Conservation (phyloP, 2,797 vertebrate genomes). For the Lycodopsis pacificus region DNA sequence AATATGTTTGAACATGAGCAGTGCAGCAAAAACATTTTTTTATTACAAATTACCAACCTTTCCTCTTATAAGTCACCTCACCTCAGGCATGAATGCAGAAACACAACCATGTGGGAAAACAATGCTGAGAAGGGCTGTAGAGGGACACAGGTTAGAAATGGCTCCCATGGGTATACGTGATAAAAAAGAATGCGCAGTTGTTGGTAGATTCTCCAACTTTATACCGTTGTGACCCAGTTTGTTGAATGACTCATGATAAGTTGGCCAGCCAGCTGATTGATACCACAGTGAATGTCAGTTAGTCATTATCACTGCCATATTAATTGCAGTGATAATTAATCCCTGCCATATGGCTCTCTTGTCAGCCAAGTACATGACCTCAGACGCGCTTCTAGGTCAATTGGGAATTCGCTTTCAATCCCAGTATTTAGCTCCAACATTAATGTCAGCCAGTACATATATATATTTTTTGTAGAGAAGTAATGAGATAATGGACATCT, state of each 20-base stretch:
- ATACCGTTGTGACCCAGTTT: slow-evolving; percentile 35
- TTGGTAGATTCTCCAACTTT: slow-evolving; percentile 2
- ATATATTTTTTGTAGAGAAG: not conserved
- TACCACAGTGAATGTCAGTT: slow-evolving; percentile 26
- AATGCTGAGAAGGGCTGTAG: not conserved
- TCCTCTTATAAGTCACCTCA: not conserved
- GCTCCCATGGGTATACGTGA: not conserved
- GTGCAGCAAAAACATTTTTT: not conserved
- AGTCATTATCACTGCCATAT: slow-evolving; percentile 18
- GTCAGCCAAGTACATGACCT: slow-evolving; percentile 14
- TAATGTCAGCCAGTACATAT: not conserved
- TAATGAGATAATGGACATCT: not conserved
- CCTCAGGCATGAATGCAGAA: slow-evolving; percentile 16
- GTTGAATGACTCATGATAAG: slow-evolving; percentile 29
- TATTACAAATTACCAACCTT: not conserved
- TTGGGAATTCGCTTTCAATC: not conserved
- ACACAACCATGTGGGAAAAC: slow-evolving; percentile 1
- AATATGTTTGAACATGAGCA: slow-evolving; percentile 1
- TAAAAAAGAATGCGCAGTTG: slow-evolving; percentile 5
- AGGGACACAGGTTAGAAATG: not conserved
- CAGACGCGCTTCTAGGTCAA: not conserved
- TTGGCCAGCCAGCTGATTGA: slow-evolving; percentile 27
- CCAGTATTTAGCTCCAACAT: not conserved
- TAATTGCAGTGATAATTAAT: slow-evolving; percentile 37
- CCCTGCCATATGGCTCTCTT: slow-evolving; percentile 7